Conservation (phyloP, 2,797 vertebrate genomes). For the Pantherophis vulpinus region DNA sequence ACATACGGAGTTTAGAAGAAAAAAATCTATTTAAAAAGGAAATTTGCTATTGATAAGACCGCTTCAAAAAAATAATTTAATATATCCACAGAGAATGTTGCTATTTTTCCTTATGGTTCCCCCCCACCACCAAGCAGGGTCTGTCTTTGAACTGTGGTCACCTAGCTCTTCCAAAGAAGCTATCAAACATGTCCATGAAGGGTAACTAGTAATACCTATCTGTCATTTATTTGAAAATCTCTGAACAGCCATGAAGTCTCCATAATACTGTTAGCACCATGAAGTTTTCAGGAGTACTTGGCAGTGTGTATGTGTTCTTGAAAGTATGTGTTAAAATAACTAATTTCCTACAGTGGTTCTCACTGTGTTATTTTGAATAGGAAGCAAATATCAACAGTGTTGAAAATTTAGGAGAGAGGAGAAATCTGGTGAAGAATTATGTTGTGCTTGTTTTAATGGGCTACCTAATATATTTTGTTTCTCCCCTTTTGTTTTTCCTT, state of each 20-base stretch:
- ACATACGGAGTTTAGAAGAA: background rate
- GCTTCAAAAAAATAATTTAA: background rate
- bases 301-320: background rate
- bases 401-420: background rate
- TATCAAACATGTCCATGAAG: background rate
- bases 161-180: background rate
- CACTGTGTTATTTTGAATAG: background rate
- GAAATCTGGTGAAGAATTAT: background rate
- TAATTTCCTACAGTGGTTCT: background rate
- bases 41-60: background rate
- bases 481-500: background rate
- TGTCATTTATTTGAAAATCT: background rate
- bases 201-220: background rate
- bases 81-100: background rate
- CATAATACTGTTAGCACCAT: background rate
- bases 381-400: background rate
- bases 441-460: background rate
- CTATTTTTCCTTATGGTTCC: background rate
- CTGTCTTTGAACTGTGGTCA: background rate
- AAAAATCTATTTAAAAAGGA: background rate
- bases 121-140: background rate
- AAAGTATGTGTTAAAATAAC: background rate
- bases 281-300: background rate
- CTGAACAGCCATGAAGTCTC: background rate
- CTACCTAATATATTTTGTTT: background rate